Conservation (phyloP, 2,888 invertebrate species). For the Gryllus longicercus region DNA sequence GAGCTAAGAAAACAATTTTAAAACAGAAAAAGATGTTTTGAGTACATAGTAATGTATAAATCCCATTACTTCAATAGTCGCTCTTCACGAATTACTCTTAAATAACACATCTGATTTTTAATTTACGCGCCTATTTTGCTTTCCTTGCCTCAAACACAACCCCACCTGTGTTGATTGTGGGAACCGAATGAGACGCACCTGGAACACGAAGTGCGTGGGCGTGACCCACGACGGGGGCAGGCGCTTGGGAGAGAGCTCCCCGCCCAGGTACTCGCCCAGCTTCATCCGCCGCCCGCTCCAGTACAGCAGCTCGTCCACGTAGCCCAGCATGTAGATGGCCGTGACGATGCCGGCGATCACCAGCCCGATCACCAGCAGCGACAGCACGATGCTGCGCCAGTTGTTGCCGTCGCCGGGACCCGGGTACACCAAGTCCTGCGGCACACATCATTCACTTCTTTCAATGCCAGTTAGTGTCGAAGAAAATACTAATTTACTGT, state of each 20-base stretch:
- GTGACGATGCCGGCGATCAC: slow-evolving; percentile 85
- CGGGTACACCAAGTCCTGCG: slow-evolving; percentile 71
- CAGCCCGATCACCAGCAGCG: slow-evolving; percentile 79
- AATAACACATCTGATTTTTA: too few relatives aligned
- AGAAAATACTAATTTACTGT: too few relatives aligned
- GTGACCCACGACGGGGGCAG: slow-evolving; percentile 80
- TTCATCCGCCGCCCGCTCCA: slow-evolving; percentile 86
- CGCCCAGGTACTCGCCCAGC: slow-evolving; percentile 73
- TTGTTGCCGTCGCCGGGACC: slow-evolving; percentile 74
- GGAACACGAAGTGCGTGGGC: slow-evolving; percentile 75
- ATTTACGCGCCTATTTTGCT: too few relatives aligned
- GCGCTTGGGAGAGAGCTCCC: slow-evolving; percentile 66
- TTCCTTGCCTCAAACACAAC: too few relatives aligned
- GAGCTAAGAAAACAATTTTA: too few relatives aligned
- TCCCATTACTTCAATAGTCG: too few relatives aligned
- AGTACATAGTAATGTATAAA: too few relatives aligned
- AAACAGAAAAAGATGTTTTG: too few relatives aligned
- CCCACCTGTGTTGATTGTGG: rapidly evolving
- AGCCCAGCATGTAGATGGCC: slow-evolving; percentile 83
- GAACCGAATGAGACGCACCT: not conserved
- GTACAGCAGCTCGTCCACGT: slow-evolving; percentile 84
- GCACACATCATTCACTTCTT: not conserved
- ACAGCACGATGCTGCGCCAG: slow-evolving; percentile 84
- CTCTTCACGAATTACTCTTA: too few relatives aligned
- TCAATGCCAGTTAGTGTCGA: too few relatives aligned